A percentile compares a stretch with the other conserved stretches of the same genome.
Evolutionary conservation across 2,113 vertebrate species (phyloP).

Genomic region (Phylloscopus whistleri): DNA sequence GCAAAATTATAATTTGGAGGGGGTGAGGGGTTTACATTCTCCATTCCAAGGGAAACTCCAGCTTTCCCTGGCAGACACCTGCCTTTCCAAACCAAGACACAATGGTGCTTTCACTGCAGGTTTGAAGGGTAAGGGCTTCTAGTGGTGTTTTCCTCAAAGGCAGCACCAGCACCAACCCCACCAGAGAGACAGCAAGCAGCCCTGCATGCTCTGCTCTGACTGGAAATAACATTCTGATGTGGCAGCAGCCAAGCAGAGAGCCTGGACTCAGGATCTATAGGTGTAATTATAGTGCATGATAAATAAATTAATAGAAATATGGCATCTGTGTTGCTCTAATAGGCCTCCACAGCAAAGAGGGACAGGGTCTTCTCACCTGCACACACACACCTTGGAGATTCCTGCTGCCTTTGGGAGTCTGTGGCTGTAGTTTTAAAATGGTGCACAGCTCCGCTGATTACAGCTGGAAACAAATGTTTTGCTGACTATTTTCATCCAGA

Average conservation of each 20-base stretch:
- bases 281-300: background rate
- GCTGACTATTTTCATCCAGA: background rate
- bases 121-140: background rate
- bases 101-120: background rate
- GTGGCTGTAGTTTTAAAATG: background rate
- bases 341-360: background rate
- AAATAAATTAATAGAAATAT: slow-evolving; percentile 22
- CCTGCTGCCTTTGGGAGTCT: background rate
- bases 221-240: background rate
- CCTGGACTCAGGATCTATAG: background rate
- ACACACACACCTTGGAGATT: background rate
- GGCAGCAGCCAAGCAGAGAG: background rate
- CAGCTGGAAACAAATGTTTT: background rate
- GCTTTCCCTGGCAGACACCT: no score
- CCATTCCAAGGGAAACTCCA: no score
- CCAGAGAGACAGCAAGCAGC: background rate
- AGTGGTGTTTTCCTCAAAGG: slow-evolving; percentile 1
- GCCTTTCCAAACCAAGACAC: background rate
- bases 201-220: background rate
- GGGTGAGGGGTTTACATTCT: no score
- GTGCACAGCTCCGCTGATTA: background rate
- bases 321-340: background rate
- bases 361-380: background rate
- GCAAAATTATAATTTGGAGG: no score
- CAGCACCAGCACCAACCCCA: background rate